Evolutionary conservation across 2,888 invertebrate species (phyloP), one percentile per base, ranked within the genome.

Genomic region (Drosophila tripunctata): DNA sequence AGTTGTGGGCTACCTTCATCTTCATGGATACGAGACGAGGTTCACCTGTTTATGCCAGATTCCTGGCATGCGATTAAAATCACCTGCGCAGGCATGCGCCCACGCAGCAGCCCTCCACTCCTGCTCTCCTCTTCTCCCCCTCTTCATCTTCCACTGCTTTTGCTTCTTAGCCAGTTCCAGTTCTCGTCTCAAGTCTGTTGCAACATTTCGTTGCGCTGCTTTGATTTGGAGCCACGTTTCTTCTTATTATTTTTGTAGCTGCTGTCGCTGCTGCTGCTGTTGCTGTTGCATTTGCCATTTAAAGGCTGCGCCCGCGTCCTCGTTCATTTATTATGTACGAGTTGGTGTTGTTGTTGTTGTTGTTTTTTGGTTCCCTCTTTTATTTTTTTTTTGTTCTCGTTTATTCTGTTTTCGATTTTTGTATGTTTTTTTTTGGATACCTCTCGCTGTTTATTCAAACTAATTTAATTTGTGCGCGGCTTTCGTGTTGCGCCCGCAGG

Each of bases 41-140:
- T 89, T 89, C 89, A 89, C 89, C 89, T 89, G 89, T 89, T 89
- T 83, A 84, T 88, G 80, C 78, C 89, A 89, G 90, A 90, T 89
- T 89, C 87, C 90, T 76, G 88, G 86, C 88, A 88, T 88, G 78
- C 89, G 89, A 89, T 89, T 90, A 90, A 89, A 89, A 89, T 89
- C 89, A 89, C 90, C 89, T 89, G 90, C 89, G 85, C 88, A 68
- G 80, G 85, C 87, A 78, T 83, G 88, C 84, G 84, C 84, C 84
- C 84, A 84, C 84, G 88, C 84, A 84, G 76, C 65, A 43, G 8
- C 27, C 27, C 8, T 27, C 27, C 10, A 10, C 10, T 24, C 8
- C 8, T 33, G 15, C 40, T 45, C 14, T 17, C 47, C 52, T 51
- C 66, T 57, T 60, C 47, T 52, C 61, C 38, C 52, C 36, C 30